Evolutionary conservation across 1,140 invertebrate species (phyloP).

Genomic region (Pygmarrhopalites habei): DNA sequence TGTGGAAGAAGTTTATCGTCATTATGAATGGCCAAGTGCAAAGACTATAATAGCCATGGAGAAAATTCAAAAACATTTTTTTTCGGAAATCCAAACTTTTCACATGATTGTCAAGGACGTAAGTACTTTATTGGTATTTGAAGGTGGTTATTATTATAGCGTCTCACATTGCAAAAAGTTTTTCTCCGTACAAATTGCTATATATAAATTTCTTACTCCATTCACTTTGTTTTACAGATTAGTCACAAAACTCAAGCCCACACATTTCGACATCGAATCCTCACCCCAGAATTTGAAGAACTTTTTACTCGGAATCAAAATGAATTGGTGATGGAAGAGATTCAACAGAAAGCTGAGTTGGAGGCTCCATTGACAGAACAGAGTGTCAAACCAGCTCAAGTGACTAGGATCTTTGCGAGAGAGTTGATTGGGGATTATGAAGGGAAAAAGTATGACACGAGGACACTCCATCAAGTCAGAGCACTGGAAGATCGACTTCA

Average conservation of each 20-base stretch:
- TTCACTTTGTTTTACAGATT: no score
- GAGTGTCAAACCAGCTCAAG: not conserved
- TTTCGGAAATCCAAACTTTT: slow-evolving; percentile 57
- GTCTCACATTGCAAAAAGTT: no score
- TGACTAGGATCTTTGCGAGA: slow-evolving; percentile 39
- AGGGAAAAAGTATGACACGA: slow-evolving; percentile 46
- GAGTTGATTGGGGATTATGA: slow-evolving; percentile 49
- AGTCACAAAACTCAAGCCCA: slow-evolving; percentile 41
- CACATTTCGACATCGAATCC: slow-evolving; percentile 55
- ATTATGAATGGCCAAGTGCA: slow-evolving; percentile 57
- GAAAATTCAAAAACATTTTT: slow-evolving; percentile 63
- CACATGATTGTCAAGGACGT: slow-evolving; percentile 55
- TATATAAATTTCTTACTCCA: no score
- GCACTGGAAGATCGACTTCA: slow-evolving; percentile 44
- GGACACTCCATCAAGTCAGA: slow-evolving; percentile 46
- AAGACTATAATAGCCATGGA: slow-evolving; percentile 59
- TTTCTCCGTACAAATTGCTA: no score
- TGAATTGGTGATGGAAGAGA: slow-evolving; percentile 49
- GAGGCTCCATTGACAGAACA: not conserved
- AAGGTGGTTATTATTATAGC: no score
- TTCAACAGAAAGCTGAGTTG: slow-evolving; percentile 43
- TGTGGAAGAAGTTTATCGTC: slow-evolving; percentile 52
- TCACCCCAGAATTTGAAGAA: slow-evolving; percentile 52
- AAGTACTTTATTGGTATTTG: no score
- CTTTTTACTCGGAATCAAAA: slow-evolving; percentile 51